phyloP scores from a whole-genome alignment of 2,888 invertebrate genomes.

The Zygogramma bicolorata region DNA sequence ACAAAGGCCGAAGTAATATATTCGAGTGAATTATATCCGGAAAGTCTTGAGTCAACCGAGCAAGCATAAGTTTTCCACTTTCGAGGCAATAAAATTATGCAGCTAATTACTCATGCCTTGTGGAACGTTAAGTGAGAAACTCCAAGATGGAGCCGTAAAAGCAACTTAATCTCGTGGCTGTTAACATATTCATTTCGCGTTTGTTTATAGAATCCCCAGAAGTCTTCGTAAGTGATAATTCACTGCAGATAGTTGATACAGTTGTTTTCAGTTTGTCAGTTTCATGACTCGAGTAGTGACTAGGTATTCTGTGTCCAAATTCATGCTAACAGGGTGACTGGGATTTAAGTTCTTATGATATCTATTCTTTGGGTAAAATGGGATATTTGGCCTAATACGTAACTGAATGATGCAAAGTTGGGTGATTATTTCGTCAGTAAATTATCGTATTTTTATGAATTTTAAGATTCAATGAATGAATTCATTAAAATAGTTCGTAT shows the following conservation, averaged over 20 bases:
- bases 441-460: no score
- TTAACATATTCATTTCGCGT: slow-evolving; percentile 43
- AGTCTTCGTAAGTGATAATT: not conserved
- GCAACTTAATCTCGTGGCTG: slow-evolving; percentile 54
- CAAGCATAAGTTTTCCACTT: slow-evolving; percentile 62
- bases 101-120: slow-evolving; percentile 66
- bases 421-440: no score
- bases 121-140: slow-evolving; percentile 64
- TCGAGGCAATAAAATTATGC: slow-evolving; percentile 66
- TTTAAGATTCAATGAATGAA: no score
- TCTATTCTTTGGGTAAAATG: no score
- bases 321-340: no score
- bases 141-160: slow-evolving; percentile 62
- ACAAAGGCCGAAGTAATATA: not conserved
- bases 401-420: no score
- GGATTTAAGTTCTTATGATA: no score
- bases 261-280: no score
- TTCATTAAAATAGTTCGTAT: no score
- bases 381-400: no score
- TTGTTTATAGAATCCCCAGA: not conserved
- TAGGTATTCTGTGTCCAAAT: no score
- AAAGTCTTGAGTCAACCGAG: slow-evolving; percentile 47
- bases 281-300: no score
- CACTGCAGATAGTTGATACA: not conserved
- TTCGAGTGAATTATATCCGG: slow-evolving; percentile 1